Conservation (phyloP, 2,113 vertebrate species). For the Thunnus thynnus region DNA sequence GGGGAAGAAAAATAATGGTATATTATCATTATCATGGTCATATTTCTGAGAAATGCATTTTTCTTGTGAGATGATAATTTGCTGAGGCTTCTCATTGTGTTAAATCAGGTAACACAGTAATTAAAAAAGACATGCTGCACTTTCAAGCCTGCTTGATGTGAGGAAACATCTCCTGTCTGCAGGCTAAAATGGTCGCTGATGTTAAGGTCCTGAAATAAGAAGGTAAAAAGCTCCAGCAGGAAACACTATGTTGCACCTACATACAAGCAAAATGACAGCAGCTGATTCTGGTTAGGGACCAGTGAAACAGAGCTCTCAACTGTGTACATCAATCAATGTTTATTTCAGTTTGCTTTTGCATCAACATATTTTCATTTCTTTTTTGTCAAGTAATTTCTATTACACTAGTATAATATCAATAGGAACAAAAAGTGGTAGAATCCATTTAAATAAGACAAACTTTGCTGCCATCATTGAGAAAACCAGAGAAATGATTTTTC, state of each 20-base stretch:
- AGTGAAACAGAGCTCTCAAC: constrained; percentile 37
- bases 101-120: neutral
- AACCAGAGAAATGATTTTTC: constrained; percentile 73
- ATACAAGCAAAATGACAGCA: neutral
- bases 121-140: neutral
- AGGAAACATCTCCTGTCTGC: neutral
- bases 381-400: constrained; percentile 84
- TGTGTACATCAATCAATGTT: constrained; percentile 88
- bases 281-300: neutral
- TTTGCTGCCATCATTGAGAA: constrained; percentile 81
- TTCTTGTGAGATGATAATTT: no score
- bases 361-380: constrained; percentile 85
- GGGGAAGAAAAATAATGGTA: no score
- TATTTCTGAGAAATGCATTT: no score
- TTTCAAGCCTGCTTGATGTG: neutral
- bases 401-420: constrained; percentile 87
- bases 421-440: constrained; percentile 86
- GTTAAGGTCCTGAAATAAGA: neutral
- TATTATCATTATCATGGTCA: no score
- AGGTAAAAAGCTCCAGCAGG: neutral
- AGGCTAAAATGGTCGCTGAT: neutral
- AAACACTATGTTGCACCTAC: neutral
- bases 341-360: constrained; percentile 87
- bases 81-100: neutral
- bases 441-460: constrained; percentile 85